A percentile compares a stretch with the other conserved stretches of the same genome.
Conservation (phyloP, 2,888 invertebrate genomes). For the Leucoma salicis region DNA sequence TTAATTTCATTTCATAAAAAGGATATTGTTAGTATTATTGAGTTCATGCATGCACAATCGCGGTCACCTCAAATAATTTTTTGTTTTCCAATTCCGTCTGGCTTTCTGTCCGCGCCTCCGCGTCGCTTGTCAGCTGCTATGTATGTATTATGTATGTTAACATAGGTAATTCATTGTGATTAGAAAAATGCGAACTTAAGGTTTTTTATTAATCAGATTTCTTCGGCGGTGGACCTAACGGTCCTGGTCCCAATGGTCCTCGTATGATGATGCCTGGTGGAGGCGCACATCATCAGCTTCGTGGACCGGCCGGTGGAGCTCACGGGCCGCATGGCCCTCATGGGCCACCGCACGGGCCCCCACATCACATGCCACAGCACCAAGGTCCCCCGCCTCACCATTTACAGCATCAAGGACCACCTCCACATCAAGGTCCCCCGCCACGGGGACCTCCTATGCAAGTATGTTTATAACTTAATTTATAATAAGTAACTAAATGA, state of each 20-base stretch:
- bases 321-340: constrained; percentile 70
- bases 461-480: no score
- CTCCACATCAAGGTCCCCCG: constrained; percentile 80
- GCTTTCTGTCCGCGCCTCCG: no score
- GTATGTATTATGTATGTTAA: no score
- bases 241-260: constrained; percentile 74
- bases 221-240: constrained; percentile 74
- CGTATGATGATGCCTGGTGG: constrained; percentile 50
- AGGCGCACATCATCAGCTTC: constrained; percentile 28
- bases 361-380: constrained; percentile 72
- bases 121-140: no score
- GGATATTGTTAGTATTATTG: no score
- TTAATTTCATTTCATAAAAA: no score
- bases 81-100: no score
- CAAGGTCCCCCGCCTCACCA: constrained; percentile 72
- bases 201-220: constrained; percentile 50
- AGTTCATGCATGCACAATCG: no score
- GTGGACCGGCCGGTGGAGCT: constrained; percentile 34
- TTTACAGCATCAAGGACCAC: constrained; percentile 75
- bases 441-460: constrained; percentile 84
- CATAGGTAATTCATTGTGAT: no score
- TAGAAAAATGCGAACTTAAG: constrained; percentile 1
- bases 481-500: no score
- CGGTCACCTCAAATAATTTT: no score
- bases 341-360: constrained; percentile 61